Evolutionary conservation across 2,113 vertebrate species (phyloP).

Genomic region (Proteles cristata): DNA sequence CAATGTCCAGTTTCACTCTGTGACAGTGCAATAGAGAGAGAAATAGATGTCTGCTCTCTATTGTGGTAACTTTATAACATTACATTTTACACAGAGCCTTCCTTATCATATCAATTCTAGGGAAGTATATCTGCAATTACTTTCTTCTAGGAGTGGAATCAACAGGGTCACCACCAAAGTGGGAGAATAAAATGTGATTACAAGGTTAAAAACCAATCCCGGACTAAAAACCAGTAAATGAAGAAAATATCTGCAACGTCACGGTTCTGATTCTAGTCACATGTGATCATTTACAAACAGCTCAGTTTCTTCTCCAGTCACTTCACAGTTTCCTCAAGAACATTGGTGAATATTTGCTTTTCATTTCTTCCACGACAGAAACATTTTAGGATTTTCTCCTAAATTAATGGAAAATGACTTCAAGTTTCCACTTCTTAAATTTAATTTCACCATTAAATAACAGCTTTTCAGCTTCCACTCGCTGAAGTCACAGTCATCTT

Average conservation of each 20-base stretch:
- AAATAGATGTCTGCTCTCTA: neutral
- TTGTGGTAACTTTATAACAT: neutral
- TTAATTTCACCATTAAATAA: neutral
- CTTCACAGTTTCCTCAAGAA: constrained; percentile 12
- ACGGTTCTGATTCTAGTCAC: neutral
- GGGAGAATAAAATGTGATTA: neutral
- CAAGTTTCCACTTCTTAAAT: neutral
- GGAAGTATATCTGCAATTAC: neutral
- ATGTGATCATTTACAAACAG: neutral
- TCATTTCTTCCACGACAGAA: neutral
- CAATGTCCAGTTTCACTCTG: neutral
- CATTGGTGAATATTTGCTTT: neutral
- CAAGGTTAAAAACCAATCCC: neutral
- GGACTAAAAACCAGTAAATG: neutral
- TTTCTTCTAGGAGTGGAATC: neutral
- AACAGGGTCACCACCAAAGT: neutral
- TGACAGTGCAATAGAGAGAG: neutral
- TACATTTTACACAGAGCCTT: neutral
- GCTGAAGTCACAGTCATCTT: neutral
- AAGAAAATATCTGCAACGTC: neutral
- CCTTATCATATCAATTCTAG: neutral
- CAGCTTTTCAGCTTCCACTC: neutral
- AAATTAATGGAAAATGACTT: neutral
- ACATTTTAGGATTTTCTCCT: neutral
- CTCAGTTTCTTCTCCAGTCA: neutral